These are phyloP conservation scores for Cyclargus thomasi DNA, from an alignment of 1,140 invertebrate species.

Conservation along the genomic window DNA sequence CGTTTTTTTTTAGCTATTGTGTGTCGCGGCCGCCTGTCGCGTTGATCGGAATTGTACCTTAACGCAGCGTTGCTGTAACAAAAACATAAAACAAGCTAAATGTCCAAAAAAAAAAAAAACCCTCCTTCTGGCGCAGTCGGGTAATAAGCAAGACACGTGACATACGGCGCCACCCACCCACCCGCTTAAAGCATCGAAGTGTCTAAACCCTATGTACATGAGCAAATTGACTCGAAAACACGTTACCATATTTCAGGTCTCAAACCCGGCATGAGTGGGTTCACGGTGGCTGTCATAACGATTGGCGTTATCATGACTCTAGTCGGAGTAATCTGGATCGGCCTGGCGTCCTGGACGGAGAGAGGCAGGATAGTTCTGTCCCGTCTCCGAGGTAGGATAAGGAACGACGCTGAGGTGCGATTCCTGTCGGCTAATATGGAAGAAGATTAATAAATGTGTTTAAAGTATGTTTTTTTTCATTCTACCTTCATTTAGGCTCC, in stretches of 20 bases:
- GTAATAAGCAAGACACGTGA: too few relatives aligned
- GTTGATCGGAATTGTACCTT: too few relatives aligned
- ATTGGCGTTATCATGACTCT: conserved; percentile 26
- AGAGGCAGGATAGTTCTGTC: conserved; percentile 31
- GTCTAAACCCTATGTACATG: too few relatives aligned
- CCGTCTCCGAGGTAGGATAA: conserved; percentile 35
- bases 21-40: too few relatives aligned
- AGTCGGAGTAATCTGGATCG: conserved; percentile 23
- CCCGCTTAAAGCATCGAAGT: too few relatives aligned
- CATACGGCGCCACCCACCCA: too few relatives aligned
- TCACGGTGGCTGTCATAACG: conserved; percentile 29
- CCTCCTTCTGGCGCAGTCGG: too few relatives aligned
- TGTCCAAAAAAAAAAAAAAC: too few relatives aligned
- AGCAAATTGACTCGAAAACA: neutral
- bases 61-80: too few relatives aligned
- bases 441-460: conserved; percentile 44
- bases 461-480: conserved; percentile 20
- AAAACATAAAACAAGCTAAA: too few relatives aligned
- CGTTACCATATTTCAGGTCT: neutral
- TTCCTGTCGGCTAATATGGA: conserved; percentile 47
- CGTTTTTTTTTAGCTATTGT: too few relatives aligned
- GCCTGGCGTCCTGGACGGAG: conserved; percentile 22
- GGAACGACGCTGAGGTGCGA: conserved; percentile 46
- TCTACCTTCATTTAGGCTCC: neutral
- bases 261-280: conserved; percentile 22